Percentiles rank a stretch among this genome's conserved stretches.
Evolutionary conservation across 2,888 invertebrate species (phyloP).

Genomic region (Caenorhabditis angaria): DNA sequence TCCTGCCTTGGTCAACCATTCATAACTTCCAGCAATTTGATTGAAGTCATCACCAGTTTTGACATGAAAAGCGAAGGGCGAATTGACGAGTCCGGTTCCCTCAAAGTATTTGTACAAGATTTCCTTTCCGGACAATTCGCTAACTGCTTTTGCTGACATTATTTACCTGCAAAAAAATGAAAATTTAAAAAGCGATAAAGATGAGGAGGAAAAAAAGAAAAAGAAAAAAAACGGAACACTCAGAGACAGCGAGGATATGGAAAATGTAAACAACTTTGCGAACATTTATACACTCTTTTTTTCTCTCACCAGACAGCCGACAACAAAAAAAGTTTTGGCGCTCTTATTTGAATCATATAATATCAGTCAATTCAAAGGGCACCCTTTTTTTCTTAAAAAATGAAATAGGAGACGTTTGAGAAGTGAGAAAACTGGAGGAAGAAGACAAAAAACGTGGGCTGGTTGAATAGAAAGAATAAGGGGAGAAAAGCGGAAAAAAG

Average conservation of each 20-base stretch:
- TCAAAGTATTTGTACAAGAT: conserved; percentile 65
- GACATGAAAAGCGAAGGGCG: conserved; percentile 62
- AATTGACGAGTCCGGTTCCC: conserved; percentile 51
- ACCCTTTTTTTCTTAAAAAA: neutral
- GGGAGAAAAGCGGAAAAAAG: neutral
- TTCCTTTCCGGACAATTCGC: conserved; percentile 69
- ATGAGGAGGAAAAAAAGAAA: conserved; percentile 6
- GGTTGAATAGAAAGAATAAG: neutral
- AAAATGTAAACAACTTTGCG: conserved; percentile 9
- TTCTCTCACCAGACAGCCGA: too few species aligned
- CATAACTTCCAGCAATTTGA: conserved; percentile 43
- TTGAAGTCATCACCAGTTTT: conserved; percentile 60
- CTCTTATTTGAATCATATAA: neutral
- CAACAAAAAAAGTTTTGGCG: neutral
- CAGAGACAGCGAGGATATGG: conserved; percentile 7
- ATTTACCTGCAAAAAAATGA: conserved; percentile 6
- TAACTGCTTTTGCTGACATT: conserved; percentile 71
- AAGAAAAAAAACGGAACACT: neutral
- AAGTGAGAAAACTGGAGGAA: conserved; percentile 1
- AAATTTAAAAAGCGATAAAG: neutral
- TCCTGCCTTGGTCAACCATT: conserved; percentile 63
- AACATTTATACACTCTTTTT: neutral
- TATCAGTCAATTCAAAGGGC: conserved; percentile 1
- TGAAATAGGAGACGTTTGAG: neutral
- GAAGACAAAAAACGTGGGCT: conserved; percentile 1